phyloP scores from a whole-genome alignment of 2,888 invertebrate genomes.

The Neuroscelio doddi region DNA sequence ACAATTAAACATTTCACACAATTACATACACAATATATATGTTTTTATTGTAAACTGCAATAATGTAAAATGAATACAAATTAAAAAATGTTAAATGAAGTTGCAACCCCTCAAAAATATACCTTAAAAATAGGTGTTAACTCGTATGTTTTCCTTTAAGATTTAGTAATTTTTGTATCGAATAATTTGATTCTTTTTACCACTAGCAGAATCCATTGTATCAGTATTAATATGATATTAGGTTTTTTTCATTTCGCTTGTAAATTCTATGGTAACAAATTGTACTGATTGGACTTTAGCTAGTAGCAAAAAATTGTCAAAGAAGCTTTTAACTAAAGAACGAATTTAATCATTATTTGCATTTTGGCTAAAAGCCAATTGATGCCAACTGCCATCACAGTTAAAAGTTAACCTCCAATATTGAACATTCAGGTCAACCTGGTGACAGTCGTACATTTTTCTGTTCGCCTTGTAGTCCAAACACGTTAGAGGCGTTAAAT shows the following conservation, averaged over 20 bases:
- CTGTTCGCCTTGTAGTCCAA: too few species aligned
- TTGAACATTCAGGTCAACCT: slow-evolving; percentile 34
- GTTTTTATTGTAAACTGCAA: too few species aligned
- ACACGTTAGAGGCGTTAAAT: too few species aligned
- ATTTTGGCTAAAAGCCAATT: slow-evolving; percentile 37
- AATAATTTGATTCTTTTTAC: neutral
- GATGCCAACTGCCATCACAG: slow-evolving; percentile 36
- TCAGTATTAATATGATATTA: slow-evolving; percentile 3
- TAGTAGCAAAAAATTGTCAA: slow-evolving; percentile 42
- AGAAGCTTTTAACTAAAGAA: slow-evolving; percentile 36
- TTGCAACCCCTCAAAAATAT: too few species aligned
- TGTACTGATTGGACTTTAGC: slow-evolving; percentile 32
- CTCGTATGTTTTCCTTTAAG: too few species aligned
- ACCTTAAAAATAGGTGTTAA: too few species aligned
- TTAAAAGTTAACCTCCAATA: slow-evolving; percentile 34
- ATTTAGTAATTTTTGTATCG: slow-evolving; percentile 12
- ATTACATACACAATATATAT: too few species aligned
- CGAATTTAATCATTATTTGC: slow-evolving; percentile 43
- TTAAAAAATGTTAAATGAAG: too few species aligned
- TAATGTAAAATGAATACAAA: too few species aligned
- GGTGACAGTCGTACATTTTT: neutral
- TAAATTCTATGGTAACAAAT: slow-evolving; percentile 25
- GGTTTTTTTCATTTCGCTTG: slow-evolving; percentile 30
- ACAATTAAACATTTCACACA: too few species aligned
- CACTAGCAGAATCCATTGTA: neutral